These are phyloP conservation scores for Tachycineta bicolor DNA, from an alignment of 2,113 vertebrate species.

Conservation along the genomic window DNA sequence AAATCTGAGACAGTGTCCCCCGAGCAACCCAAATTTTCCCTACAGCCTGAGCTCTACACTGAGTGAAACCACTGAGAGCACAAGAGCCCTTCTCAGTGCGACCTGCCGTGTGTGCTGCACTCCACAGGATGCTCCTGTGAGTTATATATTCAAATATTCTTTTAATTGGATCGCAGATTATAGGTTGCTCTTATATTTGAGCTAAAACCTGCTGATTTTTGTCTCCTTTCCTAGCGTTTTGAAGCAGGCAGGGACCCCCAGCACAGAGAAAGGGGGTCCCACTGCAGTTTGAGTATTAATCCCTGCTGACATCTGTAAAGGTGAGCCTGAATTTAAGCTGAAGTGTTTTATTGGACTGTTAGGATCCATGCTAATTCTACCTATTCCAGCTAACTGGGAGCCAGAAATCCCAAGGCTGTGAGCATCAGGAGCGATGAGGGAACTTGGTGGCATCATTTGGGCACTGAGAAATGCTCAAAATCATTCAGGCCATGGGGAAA, in stretches of 20 bases:
- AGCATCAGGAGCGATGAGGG: background rate
- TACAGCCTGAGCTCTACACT: rapidly evolving
- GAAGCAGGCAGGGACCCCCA: background rate
- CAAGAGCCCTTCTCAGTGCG: background rate
- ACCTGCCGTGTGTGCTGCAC: background rate
- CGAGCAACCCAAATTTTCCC: background rate
- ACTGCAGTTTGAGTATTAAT: background rate
- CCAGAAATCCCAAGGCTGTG: background rate
- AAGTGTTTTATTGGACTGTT: background rate
- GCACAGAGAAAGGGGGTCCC: background rate
- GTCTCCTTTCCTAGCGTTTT: background rate
- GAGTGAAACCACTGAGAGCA: background rate
- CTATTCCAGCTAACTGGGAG: background rate
- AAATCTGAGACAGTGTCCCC: background rate
- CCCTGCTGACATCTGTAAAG: background rate
- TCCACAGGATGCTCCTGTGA: background rate
- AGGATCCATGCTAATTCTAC: background rate
- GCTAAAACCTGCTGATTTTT: background rate
- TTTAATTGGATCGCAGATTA: background rate
- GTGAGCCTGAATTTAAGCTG: background rate
- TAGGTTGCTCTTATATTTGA: background rate
- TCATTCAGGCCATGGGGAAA: background rate
- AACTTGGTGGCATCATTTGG: background rate
- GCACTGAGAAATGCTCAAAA: background rate
- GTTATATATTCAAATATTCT: background rate